These are phyloP conservation scores for Geophilus truncorum DNA, from an alignment of 2,888 invertebrate species.

Conservation along the genomic window DNA sequence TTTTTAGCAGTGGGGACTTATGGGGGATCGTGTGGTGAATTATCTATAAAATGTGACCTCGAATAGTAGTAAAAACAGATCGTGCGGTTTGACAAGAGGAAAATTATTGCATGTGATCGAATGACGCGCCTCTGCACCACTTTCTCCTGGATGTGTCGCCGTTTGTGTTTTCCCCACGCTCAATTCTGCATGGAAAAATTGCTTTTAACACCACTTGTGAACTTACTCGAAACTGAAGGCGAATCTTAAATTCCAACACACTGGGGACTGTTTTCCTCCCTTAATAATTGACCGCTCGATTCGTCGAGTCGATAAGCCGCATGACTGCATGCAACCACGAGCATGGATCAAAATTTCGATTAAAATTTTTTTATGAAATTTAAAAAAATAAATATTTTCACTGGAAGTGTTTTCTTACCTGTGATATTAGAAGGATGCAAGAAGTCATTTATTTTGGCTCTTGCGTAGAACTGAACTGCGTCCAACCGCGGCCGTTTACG, in stretches of 20 bases:
- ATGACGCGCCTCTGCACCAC: constrained; percentile 14
- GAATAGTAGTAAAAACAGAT: background rate
- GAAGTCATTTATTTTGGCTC: background rate
- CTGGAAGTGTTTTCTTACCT: background rate
- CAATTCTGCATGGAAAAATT: background rate
- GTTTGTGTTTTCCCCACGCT: background rate
- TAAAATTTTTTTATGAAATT: too few species aligned
- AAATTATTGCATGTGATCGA: too few species aligned
- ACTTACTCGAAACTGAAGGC: background rate
- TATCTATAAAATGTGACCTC: background rate
- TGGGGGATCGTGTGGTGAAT: too few species aligned
- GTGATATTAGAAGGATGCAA: background rate
- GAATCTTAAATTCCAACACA: background rate
- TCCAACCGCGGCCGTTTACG: background rate
- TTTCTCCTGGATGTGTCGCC: background rate
- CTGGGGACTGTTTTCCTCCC: background rate
- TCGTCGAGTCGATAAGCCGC: background rate
- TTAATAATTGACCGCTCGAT: background rate
- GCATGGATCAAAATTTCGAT: too few species aligned
- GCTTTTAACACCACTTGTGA: background rate
- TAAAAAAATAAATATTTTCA: too few species aligned
- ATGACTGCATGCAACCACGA: too few species aligned
- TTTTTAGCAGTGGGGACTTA: too few species aligned
- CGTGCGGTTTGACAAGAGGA: background rate
- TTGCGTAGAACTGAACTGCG: constrained; percentile 10